phyloP scores from a whole-genome alignment of 1,140 invertebrate genomes.

The Aphaenogaster rudis region DNA sequence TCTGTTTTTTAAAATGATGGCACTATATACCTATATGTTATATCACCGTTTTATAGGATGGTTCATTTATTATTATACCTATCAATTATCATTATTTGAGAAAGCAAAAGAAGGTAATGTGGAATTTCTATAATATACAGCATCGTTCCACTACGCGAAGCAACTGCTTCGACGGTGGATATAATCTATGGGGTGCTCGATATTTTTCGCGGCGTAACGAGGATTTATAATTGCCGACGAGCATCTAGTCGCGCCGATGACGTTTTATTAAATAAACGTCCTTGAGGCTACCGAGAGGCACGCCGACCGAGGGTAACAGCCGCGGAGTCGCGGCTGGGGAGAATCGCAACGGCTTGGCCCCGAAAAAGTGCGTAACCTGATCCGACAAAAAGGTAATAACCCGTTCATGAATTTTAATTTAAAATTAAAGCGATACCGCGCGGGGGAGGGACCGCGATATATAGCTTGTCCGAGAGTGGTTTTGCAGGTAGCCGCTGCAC shows the following conservation, averaged over 20 bases:
- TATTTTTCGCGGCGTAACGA: slow-evolving; percentile 58
- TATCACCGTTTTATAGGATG: neutral
- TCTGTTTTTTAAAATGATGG: neutral
- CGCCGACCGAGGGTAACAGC: slow-evolving; percentile 49
- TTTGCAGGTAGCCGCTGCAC: slow-evolving; percentile 76
- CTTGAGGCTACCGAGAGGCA: slow-evolving; percentile 43
- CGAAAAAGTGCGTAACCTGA: slow-evolving; percentile 73
- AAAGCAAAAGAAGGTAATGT: neutral
- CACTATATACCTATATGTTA: neutral
- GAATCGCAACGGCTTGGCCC: slow-evolving; percentile 53
- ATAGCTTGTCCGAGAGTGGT: slow-evolving; percentile 75
- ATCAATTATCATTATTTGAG: slow-evolving; percentile 13
- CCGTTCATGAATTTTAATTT: slow-evolving; percentile 82
- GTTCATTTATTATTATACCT: slow-evolving; percentile 17
- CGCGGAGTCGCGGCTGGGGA: slow-evolving; percentile 17
- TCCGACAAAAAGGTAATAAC: slow-evolving; percentile 78
- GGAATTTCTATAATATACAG: slow-evolving; percentile 26
- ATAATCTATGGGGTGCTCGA: slow-evolving; percentile 50
- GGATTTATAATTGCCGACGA: slow-evolving; percentile 59
- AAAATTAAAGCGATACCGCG: slow-evolving; percentile 80
- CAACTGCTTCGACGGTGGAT: slow-evolving; percentile 7
- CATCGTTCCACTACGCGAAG: neutral
- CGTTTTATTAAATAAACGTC: slow-evolving; percentile 66
- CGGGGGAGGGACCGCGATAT: slow-evolving; percentile 77
- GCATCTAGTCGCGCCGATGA: slow-evolving; percentile 54